Base-by-base conservation (phyloP, 2,797 vertebrate species). In the Jordanella pulchra region DNA sequence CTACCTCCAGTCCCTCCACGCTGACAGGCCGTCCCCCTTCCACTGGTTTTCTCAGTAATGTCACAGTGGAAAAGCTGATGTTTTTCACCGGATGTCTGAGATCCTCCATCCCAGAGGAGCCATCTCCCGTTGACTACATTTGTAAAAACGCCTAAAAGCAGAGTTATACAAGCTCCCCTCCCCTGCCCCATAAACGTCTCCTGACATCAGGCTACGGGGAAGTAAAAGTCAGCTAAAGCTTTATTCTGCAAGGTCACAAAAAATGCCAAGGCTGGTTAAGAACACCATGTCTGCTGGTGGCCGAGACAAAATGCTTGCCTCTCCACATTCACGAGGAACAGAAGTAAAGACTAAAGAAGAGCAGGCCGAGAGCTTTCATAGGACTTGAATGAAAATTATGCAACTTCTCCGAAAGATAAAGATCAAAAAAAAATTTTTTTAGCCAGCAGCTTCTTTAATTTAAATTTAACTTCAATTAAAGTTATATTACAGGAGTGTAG, bases 1-100 rank as follows among this genome's bases (percentile, higher is more conserved):
- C 86, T 82, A 79, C 85, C 83, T 77, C 64, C 2, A 64, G 81
- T 88, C 87, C 90, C 87, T 77, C 80, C 73, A 82, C 87, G 45
- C 78, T 39, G 74, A 60, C 56, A 82, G 82, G 70, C 61, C 76
- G 53, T 85, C 85, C 84, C 11, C 12, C 85, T 90, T 90, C 75
- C 89, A 76, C 88, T 89, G 71, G 87, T 91, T 91, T 91, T 90
- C 89, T 86, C 90, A 86, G 90, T 91, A 87, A 93, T 91, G 89
- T 89, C 90, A 89, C 84, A 15, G 79, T 81, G 82, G 84, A 89
- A 60, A 85, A 91, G 89, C 90, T 89, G 91, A 92, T 87, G 90
- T 86, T 79, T 77, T 39, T 67, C 79, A 71, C 83, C 86, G 73
- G 82, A 85, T 65, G 73, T n/a, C 77, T 79, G 78, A 83, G 72